Conservation (phyloP, 2,888 invertebrate species). For the Tenodera sinensis region DNA sequence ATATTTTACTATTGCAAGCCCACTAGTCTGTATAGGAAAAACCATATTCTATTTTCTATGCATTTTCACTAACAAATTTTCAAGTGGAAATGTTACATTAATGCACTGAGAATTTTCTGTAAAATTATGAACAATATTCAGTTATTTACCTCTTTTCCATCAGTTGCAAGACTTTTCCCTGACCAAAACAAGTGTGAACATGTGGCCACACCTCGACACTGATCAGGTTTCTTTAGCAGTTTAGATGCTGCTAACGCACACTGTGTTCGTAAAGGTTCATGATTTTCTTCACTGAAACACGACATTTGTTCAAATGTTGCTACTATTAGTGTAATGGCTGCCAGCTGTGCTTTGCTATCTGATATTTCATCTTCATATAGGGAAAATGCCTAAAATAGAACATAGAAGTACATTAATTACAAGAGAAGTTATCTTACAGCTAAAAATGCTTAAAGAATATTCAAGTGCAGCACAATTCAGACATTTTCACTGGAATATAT, state of each 20-base stretch:
- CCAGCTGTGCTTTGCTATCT: slow-evolving; percentile 93
- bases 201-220: slow-evolving; percentile 89
- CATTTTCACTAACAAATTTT: no score
- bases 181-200: slow-evolving; percentile 96
- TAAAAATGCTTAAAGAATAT: background rate
- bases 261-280: slow-evolving; percentile 92
- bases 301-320: slow-evolving; percentile 93
- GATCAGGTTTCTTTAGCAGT: slow-evolving; percentile 95
- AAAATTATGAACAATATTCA: background rate
- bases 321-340: slow-evolving; percentile 92
- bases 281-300: slow-evolving; percentile 95
- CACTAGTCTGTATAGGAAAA: no score
- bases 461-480: no score
- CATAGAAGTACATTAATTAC: background rate
- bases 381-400: slow-evolving; percentile 72
- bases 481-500: no score
- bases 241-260: slow-evolving; percentile 95
- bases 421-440: background rate
- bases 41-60: no score
- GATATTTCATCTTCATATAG: slow-evolving; percentile 98
- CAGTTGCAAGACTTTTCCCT: slow-evolving; percentile 58
- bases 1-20: background rate
- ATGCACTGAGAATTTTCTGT: background rate
- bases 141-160: slow-evolving; percentile 47
- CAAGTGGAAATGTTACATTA: background rate